Conservation (phyloP, 2,797 vertebrate genomes). For the Acestrorhynchus altus region DNA sequence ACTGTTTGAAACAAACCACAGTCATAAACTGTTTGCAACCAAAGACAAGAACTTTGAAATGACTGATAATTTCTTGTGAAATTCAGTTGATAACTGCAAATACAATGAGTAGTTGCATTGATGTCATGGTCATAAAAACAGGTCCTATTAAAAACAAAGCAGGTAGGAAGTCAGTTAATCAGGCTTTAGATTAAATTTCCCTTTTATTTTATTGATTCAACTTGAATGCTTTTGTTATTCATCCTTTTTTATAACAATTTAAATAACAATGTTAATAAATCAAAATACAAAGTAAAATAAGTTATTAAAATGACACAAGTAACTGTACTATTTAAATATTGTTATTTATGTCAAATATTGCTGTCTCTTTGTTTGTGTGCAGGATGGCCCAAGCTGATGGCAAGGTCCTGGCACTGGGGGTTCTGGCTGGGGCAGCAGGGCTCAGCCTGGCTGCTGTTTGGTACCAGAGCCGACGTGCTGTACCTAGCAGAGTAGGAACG, state of each 20-base stretch:
- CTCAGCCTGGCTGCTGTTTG: constrained; percentile 83
- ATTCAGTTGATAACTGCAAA: neutral
- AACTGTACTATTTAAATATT: too few relatives aligned
- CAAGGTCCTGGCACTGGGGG: constrained; percentile 84
- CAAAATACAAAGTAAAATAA: too few relatives aligned
- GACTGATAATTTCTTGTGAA: neutral
- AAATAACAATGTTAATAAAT: too few relatives aligned
- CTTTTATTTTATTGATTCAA: neutral
- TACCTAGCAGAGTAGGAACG: neutral
- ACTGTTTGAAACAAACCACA: neutral
- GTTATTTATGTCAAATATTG: too few relatives aligned
- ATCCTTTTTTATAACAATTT: neutral
- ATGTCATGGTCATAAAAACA: neutral
- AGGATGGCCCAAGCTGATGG: constrained; percentile 85
- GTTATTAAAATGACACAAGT: too few relatives aligned
- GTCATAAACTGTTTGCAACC: neutral
- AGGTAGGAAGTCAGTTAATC: too few relatives aligned
- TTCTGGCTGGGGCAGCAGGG: constrained; percentile 88
- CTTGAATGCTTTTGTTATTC: neutral
- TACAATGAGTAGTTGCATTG: neutral
- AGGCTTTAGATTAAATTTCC: neutral
- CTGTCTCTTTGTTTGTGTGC: constrained; percentile 53
- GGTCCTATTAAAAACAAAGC: neutral
- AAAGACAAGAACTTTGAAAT: neutral
- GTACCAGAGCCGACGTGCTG: constrained; percentile 68